These are phyloP conservation scores for Alces alces DNA, from an alignment of 2,113 vertebrate genomes.

Conservation along the genomic window DNA sequence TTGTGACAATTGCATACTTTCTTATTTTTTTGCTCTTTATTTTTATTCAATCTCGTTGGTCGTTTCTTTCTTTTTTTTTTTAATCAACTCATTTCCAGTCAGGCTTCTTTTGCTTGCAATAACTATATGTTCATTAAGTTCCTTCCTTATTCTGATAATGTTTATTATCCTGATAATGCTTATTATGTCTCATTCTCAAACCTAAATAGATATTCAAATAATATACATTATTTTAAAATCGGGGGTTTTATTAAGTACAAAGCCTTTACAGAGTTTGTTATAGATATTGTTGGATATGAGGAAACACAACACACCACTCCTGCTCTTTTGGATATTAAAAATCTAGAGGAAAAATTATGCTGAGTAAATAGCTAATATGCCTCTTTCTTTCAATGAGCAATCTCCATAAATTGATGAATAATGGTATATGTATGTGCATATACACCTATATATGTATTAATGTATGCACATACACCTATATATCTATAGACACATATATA, in stretches of 20 bases:
- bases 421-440: neutral
- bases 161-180: neutral
- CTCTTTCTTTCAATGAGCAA: neutral
- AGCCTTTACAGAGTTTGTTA: neutral
- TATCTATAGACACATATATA: neutral
- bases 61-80: neutral
- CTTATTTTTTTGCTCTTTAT: neutral
- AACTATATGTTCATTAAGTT: neutral
- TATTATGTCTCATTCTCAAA: neutral
- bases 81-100: neutral
- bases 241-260: neutral
- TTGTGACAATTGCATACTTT: neutral
- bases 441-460: neutral
- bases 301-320: neutral
- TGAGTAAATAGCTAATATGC: neutral
- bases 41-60: neutral
- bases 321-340: neutral
- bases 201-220: neutral
- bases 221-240: neutral
- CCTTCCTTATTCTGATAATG: neutral
- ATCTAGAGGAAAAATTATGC: neutral
- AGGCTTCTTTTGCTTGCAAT: neutral
- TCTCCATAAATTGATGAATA: neutral
- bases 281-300: neutral
- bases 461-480: neutral